Conservation (phyloP, 2,113 vertebrate genomes). For the Cynoglossus semilaevis region DNA sequence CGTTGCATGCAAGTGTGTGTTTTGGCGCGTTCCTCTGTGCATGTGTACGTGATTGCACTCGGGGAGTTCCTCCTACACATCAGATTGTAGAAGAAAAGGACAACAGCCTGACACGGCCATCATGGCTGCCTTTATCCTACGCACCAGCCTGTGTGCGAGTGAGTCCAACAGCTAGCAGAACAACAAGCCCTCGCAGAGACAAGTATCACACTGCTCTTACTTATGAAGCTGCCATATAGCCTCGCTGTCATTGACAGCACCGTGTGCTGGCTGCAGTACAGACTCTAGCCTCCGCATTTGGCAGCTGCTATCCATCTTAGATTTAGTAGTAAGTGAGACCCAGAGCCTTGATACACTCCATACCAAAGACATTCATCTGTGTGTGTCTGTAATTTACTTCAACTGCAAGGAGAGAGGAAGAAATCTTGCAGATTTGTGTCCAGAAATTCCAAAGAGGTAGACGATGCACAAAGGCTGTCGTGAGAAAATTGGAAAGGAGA, state of each 20-base stretch:
- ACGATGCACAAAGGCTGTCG: conserved; percentile 16
- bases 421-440: conserved; percentile 20
- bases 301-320: conserved; percentile 27
- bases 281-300: conserved; percentile 40
- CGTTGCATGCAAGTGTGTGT: conserved; percentile 25
- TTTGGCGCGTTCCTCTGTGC: not conserved
- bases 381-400: conserved; percentile 17
- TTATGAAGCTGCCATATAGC: conserved; percentile 38
- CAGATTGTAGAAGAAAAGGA: conserved; percentile 69
- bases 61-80: conserved; percentile 62
- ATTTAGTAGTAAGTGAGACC: conserved; percentile 21
- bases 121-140: conserved; percentile 67
- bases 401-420: conserved; percentile 15
- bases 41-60: not conserved
- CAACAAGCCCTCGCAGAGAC: conserved; percentile 43
- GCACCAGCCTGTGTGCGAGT: conserved; percentile 65
- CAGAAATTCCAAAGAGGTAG: conserved; percentile 24
- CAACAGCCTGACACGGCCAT: conserved; percentile 64
- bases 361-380: conserved; percentile 11
- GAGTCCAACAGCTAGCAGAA: conserved; percentile 52
- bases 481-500: conserved; percentile 43
- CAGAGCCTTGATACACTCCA: conserved; percentile 25
- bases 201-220: conserved; percentile 39
- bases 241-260: conserved; percentile 37
- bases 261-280: conserved; percentile 38